phyloP scores from a whole-genome alignment of 2,888 invertebrate genomes.

The Xestia rhomboidea region DNA sequence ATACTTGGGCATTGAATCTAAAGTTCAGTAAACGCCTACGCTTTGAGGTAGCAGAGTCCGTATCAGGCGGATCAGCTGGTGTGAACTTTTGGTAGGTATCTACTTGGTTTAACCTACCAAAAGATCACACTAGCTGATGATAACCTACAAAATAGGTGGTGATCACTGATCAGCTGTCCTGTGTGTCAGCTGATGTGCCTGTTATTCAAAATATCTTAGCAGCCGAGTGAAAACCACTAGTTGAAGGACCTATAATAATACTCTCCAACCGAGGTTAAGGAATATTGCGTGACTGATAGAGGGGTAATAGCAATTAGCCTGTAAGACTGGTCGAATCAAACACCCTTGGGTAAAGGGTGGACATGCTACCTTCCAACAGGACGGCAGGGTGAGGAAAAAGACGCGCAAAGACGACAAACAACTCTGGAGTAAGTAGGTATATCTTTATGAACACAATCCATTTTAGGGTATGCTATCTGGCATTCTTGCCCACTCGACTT shows the following conservation, averaged over 20 bases:
- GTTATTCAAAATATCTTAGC: not conserved
- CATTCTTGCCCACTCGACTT: not conserved
- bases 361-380: not conserved
- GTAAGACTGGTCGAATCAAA: not conserved
- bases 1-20: too few relatives aligned
- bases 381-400: not conserved
- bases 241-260: not conserved
- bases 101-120: too few relatives aligned
- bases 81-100: too few relatives aligned
- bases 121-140: too few relatives aligned
- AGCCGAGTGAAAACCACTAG: not conserved
- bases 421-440: not conserved
- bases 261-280: not conserved
- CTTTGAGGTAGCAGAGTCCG: too few relatives aligned
- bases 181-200: too few relatives aligned
- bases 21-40: too few relatives aligned
- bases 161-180: too few relatives aligned
- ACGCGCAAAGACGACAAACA: not conserved
- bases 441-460: not conserved
- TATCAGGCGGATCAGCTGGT: too few relatives aligned
- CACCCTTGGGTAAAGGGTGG: not conserved
- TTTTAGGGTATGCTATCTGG: not conserved
- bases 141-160: not conserved
- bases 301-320: not conserved
- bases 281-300: not conserved